Evolutionary conservation across 2,797 vertebrate species (phyloP).

Genomic region (Leptoclinus maculatus): DNA sequence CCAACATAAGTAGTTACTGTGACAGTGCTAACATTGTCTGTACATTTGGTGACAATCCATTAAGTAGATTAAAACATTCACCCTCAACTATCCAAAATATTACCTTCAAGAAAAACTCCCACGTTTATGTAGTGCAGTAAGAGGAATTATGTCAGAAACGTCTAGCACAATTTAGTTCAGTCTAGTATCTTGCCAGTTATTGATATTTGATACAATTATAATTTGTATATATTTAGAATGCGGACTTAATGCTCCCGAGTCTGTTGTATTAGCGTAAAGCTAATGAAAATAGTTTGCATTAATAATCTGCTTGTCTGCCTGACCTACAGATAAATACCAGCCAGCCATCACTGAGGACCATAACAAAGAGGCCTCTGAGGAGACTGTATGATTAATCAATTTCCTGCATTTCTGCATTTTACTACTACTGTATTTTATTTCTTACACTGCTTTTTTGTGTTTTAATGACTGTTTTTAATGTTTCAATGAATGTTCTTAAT

Average conservation of each 20-base stretch:
- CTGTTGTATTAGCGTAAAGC: not conserved
- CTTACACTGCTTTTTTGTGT: conserved; percentile 45
- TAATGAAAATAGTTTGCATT: not conserved
- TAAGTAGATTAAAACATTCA: too few relatives aligned
- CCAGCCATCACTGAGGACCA: conserved; percentile 6
- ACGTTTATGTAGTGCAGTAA: not conserved
- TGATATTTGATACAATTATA: not conserved
- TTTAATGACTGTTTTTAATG: too few relatives aligned
- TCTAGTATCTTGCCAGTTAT: not conserved
- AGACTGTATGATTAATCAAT: not conserved
- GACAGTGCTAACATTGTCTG: not conserved
- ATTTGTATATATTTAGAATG: too few relatives aligned
- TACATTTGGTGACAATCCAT: not conserved
- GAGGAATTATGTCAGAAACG: not conserved
- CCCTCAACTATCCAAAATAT: not conserved
- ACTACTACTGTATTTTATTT: too few relatives aligned
- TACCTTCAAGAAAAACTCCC: not conserved
- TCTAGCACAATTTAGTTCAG: not conserved
- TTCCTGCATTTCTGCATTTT: too few relatives aligned
- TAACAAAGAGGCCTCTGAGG: not conserved
- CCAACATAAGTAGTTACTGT: not conserved
- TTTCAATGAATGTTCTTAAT: too few relatives aligned
- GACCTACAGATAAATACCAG: conserved; percentile 42
- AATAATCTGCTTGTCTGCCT: not conserved
- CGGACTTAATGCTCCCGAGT: too few relatives aligned